Base-by-base conservation (phyloP, 2,888 invertebrate genomes). In the Sycophila texana region DNA sequence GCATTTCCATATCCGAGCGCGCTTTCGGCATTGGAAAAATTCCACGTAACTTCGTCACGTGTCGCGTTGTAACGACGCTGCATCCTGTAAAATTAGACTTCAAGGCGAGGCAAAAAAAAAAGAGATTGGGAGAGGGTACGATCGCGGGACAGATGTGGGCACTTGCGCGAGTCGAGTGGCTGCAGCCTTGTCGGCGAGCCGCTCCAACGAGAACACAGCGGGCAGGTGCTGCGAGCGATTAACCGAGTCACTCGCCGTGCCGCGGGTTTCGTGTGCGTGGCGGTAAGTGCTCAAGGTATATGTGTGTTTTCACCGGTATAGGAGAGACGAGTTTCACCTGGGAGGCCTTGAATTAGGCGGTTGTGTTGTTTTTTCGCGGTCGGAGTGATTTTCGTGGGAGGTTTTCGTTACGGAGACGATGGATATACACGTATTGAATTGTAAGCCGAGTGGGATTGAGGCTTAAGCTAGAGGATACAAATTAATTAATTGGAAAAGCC, bases 141-240 rank as follows among this genome's bases (percentile, higher is more conserved):
- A 39, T 20, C 12, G 39, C 20, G 12, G 39, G 30, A 53, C 57
- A 26, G 39, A 30, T n/a, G 39, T 65, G 26, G 16, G 61, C 72
- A 51, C 20, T 63, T 57, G 73, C 12, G 47, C 20, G 49, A n/a
- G n/a, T 39, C 30, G n/a, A n/a, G n/a, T n/a, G 22, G 26, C 60
- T 20, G 10, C 20, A 66, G 14, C 70, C 55, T 39, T 49, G 47
- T 26, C 22, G n/a, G 49, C 13, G 71, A 18, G 60, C 47, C 18
- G 39, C 10, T 39, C 0, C 13, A 51, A n/a, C 16, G 14, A 7
- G 12, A 13, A 16, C n/a, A n/a, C 47, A 13, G 51, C 16, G 26
- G 55, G 51, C 73, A 74, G 73, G 53, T 74, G 73, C 65, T 47
- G 55, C 30, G 30, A 63, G 14, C 72, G 72, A 72, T 72, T 74